Evolutionary conservation across 2,888 invertebrate genomes (phyloP), one percentile per base, ranked within the genome.

Genomic region (Eilema sororculum): DNA sequence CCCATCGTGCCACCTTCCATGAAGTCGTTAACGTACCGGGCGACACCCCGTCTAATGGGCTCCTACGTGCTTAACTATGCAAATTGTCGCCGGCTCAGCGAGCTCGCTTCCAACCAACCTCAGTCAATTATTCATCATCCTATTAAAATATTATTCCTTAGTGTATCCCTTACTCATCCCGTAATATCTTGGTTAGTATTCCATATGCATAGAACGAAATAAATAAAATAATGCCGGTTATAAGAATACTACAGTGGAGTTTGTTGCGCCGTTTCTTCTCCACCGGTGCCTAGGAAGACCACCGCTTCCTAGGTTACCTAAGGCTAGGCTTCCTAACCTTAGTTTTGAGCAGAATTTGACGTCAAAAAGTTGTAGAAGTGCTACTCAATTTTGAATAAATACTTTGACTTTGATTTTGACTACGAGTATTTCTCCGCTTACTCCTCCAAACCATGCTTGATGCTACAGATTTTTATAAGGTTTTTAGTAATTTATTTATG

Each of bases 41-140:
- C 87, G 89, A 89, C 90, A 87, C 88, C 84, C 86, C 78, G 87
- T 88, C 88, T 88, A 87, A 89, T 87, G 74, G 80, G 67, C 80
- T 68, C 65, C 60, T 72, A 72, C 69, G 70, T 75, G 74, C 82
- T 87, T 87, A 86, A 82, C 84, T 88, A 89, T 89, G 90, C 88
- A 88, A 89, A 90, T 88, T 76, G 83, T 82, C 78, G 75, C 74
- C 73, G 73, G 71, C 68, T 72, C 75, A 68, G 74, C 71, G 71
- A 71, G 65, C 71, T 67, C 73, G 71, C 65, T 75, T 71, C 73
- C 71, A 61, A 72, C 71, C 71, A 72, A 74, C 66, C 82, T 80
- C 78, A 76, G 75, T 80, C 81, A 83, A 82, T 83, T 80, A 83
- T 78, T 81, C 79, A 81, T 83, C 84, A 83, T 78, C 76, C 78